phyloP scores from a whole-genome alignment of 1,140 invertebrate species.

The Adelges cooleyi region DNA sequence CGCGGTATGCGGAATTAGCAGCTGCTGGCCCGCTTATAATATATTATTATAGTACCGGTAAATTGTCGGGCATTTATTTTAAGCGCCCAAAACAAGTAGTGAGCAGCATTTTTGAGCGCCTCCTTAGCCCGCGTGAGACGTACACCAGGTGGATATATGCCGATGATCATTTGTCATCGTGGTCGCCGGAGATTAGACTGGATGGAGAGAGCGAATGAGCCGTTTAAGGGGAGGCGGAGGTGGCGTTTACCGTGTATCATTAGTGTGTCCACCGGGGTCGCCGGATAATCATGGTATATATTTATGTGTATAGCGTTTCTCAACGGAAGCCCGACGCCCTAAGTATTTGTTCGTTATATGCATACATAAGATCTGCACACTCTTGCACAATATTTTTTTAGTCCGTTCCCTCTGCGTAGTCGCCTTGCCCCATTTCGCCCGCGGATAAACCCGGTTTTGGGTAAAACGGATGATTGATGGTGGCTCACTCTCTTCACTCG shows the following conservation, averaged over 20 bases:
- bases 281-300: neutral
- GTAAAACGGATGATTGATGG: too few relatives aligned
- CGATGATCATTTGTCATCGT: slow-evolving; percentile 10
- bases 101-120: too few relatives aligned
- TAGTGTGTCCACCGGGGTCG: neutral
- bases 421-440: too few relatives aligned
- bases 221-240: neutral
- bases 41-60: neutral
- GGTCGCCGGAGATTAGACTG: neutral
- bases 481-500: too few relatives aligned
- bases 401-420: too few relatives aligned
- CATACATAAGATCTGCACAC: too few relatives aligned
- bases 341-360: too few relatives aligned
- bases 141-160: neutral
- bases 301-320: too few relatives aligned
- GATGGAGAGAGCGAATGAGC: neutral
- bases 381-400: too few relatives aligned
- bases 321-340: too few relatives aligned
- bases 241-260: slow-evolving; percentile 4
- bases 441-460: too few relatives aligned
- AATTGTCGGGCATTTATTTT: slow-evolving; percentile 16
- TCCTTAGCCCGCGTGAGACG: slow-evolving; percentile 1
- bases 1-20: neutral
- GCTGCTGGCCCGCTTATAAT: too few relatives aligned
- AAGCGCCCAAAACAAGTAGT: neutral